Conservation (phyloP, 2,113 vertebrate genomes). For the Phodopus roborovskii region DNA sequence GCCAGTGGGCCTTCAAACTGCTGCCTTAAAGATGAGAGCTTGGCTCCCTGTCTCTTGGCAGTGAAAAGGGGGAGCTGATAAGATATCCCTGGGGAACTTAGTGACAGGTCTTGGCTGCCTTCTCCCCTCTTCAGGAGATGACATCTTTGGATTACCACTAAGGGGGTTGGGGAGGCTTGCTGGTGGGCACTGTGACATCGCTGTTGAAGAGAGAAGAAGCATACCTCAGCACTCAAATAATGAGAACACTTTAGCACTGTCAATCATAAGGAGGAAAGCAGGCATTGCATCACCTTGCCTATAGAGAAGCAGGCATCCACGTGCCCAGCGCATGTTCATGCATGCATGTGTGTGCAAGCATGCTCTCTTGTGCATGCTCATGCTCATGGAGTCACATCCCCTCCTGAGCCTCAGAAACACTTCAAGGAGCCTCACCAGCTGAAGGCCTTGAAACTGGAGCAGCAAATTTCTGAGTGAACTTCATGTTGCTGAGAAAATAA, state of each 20-base stretch:
- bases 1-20: background rate
- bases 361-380: background rate
- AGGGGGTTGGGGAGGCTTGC: background rate
- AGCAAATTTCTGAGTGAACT: constrained; percentile 25
- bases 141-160: background rate
- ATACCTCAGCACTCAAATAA: background rate
- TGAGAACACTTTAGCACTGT: background rate
- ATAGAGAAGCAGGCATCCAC: background rate
- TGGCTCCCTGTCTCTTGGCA: background rate
- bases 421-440: background rate
- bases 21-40: background rate
- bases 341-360: no score
- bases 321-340: background rate
- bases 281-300: background rate
- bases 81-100: background rate
- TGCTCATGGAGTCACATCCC: background rate
- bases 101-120: background rate
- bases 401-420: background rate
- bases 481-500: constrained; percentile 18
- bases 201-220: background rate
- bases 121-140: background rate
- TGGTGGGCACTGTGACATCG: accelerated
- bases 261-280: background rate
- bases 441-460: constrained; percentile 3
- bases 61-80: no score